Percentiles rank a stretch among this genome's conserved stretches.
Conservation (phyloP, 2,113 vertebrate species). For the Nothoprocta perdicaria region DNA sequence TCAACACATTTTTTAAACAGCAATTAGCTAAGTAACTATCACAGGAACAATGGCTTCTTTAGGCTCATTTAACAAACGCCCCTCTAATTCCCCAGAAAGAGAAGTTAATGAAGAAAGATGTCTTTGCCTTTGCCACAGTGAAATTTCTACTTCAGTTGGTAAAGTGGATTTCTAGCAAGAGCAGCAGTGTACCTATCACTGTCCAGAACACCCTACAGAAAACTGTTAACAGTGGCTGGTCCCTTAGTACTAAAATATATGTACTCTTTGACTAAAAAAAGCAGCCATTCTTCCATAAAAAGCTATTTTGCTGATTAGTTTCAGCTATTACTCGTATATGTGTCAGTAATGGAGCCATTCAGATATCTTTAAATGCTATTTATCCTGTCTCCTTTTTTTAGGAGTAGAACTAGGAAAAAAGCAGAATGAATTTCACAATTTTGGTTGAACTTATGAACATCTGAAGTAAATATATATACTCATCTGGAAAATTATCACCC, state of each 20-base stretch:
- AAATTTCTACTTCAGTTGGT: neutral
- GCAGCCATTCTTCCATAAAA: neutral
- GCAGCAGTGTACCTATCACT: neutral
- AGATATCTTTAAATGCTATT: constrained; percentile 42
- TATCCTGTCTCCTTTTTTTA: neutral
- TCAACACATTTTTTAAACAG: constrained; percentile 74
- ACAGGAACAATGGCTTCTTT: constrained; percentile 67
- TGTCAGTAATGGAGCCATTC: neutral
- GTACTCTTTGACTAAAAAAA: neutral
- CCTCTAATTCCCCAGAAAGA: constrained; percentile 56
- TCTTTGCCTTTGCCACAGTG: neutral
- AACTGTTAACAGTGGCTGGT: neutral
- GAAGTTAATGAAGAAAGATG: constrained; percentile 61
- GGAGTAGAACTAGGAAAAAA: constrained; percentile 13
- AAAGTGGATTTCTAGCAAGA: constrained; percentile 24
- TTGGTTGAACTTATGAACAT: neutral
- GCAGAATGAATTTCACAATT: neutral
- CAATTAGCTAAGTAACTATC: constrained; percentile 68
- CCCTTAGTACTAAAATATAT: constrained; percentile 4
- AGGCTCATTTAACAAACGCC: constrained; percentile 59
- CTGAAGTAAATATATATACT: neutral
- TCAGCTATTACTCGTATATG: constrained; percentile 22
- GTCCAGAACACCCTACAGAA: constrained; percentile 4
- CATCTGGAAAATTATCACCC: neutral
- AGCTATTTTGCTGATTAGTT: constrained; percentile 12